Conservation (phyloP, 2,113 vertebrate species). For the Charina bottae region DNA sequence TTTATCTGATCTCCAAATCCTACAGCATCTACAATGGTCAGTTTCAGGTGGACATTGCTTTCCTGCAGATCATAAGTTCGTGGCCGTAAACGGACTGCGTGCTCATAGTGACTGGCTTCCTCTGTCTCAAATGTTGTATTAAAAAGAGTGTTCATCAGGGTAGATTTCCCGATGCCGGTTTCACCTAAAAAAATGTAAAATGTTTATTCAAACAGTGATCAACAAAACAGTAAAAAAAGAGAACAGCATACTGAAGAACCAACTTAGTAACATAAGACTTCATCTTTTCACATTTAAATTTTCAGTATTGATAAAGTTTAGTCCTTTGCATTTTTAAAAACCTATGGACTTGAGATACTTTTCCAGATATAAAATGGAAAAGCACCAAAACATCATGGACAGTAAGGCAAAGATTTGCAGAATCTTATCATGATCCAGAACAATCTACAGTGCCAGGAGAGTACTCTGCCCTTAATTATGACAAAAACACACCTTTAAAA, state of each 20-base stretch:
- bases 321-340: background rate
- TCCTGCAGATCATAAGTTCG: conserved; percentile 93
- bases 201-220: background rate
- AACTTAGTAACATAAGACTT: background rate
- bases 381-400: background rate
- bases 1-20: conserved; percentile 98
- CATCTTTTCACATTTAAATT: background rate
- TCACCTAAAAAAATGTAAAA: conserved; percentile 78
- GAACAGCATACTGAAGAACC: accelerated
- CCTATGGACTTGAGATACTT: background rate
- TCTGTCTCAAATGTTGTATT: conserved; percentile 97
- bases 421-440: background rate
- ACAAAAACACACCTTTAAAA: background rate
- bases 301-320: background rate
- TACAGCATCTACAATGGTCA: conserved; percentile 94
- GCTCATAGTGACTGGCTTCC: conserved; percentile 95
- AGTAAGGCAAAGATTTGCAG: background rate
- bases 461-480: background rate
- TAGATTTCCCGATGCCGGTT: conserved; percentile 97
- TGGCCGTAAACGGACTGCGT: conserved; percentile 86
- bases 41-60: conserved; percentile 94
- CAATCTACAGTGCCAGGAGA: background rate
- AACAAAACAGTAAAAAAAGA: background rate
- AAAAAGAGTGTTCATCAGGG: conserved; percentile 97
- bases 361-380: background rate